phyloP scores from a whole-genome alignment of 2,113 vertebrate genomes.

The Oriolus oriolus region DNA sequence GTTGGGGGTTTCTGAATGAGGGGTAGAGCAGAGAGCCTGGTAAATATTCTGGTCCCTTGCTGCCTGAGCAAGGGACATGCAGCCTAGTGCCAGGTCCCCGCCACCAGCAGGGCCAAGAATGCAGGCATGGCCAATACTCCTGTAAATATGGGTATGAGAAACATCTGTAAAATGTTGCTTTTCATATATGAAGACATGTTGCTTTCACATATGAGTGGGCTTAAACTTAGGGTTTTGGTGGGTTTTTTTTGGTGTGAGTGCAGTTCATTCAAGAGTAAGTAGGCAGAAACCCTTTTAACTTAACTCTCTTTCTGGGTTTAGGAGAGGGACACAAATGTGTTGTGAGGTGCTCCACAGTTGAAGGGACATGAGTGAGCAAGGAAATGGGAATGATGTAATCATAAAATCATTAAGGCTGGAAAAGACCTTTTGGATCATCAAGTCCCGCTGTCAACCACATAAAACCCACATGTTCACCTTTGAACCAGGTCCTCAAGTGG shows the following conservation, averaged over 20 bases:
- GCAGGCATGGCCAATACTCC: accelerated
- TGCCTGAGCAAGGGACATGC: background rate
- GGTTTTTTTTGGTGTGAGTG: background rate
- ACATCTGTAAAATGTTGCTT: background rate
- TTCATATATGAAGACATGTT: background rate
- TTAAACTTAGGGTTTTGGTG: background rate
- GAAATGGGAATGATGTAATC: background rate
- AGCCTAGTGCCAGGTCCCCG: too few relatives aligned
- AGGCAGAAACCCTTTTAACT: background rate
- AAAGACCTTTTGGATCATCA: background rate
- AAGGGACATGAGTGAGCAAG: accelerated
- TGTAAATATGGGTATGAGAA: background rate
- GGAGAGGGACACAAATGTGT: background rate
- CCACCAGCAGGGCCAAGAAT: accelerated
- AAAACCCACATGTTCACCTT: background rate
- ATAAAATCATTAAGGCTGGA: background rate
- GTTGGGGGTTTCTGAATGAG: background rate
- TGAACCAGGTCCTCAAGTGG: background rate
- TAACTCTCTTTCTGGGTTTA: background rate
- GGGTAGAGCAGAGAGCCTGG: background rate
- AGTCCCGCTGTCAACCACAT: background rate
- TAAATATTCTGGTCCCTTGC: background rate
- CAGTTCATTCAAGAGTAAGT: background rate
- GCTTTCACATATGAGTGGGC: background rate
- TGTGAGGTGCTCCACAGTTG: background rate